A percentile compares a stretch with the other conserved stretches of the same genome.
Evolutionary conservation across 2,113 vertebrate genomes (phyloP).

Genomic region (Poecile atricapillus): DNA sequence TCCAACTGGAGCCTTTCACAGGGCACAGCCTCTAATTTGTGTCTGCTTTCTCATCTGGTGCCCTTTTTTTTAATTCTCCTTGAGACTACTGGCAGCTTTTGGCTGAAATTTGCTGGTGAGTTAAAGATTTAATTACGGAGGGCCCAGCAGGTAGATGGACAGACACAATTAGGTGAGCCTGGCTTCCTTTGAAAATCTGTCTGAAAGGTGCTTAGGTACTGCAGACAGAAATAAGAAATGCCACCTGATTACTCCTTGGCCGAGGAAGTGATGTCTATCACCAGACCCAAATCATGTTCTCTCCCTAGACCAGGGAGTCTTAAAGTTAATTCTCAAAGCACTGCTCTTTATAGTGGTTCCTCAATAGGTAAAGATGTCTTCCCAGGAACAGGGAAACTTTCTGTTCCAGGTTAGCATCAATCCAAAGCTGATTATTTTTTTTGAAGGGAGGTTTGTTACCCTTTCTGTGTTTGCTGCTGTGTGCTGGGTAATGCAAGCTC

Average conservation of each 20-base stretch:
- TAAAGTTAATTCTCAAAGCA: background rate
- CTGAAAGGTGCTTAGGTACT: background rate
- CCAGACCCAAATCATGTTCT: rapidly evolving
- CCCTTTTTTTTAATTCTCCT: background rate
- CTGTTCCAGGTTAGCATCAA: background rate
- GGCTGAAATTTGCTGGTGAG: background rate
- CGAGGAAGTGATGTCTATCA: background rate
- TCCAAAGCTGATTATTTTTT: background rate
- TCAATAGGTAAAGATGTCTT: background rate
- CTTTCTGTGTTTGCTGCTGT: background rate
- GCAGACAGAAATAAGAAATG: background rate
- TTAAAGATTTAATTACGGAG: background rate
- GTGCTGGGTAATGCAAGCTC: background rate
- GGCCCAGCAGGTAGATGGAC: background rate
- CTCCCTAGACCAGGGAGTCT: background rate
- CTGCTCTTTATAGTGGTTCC: background rate
- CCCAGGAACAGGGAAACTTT: rapidly evolving
- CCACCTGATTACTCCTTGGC: background rate
- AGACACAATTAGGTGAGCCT: background rate
- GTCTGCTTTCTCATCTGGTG: background rate
- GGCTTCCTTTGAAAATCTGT: background rate
- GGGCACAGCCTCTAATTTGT: background rate
- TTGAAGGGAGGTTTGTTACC: background rate
- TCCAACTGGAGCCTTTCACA: background rate
- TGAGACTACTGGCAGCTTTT: background rate